Conservation (phyloP, 64 coral and sea anemone species). For the Acropora tenuis region DNA sequence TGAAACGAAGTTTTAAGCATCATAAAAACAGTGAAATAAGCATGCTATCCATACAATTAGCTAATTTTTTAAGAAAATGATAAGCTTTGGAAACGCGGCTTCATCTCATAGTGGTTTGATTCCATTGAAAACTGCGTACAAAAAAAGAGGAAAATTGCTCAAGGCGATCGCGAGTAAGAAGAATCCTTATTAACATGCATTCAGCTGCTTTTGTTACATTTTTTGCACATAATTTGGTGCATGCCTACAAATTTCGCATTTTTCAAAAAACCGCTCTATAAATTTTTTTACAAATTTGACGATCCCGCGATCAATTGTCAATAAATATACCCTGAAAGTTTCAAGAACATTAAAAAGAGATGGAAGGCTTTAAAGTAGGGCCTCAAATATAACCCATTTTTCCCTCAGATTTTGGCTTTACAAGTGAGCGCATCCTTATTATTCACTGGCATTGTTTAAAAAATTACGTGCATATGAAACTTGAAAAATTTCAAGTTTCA, state of each 20-base stretch:
- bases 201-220: neutral
- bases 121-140: slow-evolving; percentile 1
- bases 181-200: neutral
- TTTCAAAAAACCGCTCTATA: too few relatives aligned
- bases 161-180: neutral
- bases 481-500: too few relatives aligned
- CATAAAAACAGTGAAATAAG: slow-evolving; percentile 4
- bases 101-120: neutral
- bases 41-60: neutral
- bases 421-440: too few relatives aligned
- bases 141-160: neutral
- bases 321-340: too few relatives aligned
- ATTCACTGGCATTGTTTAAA: too few relatives aligned
- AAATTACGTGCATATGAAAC: too few relatives aligned
- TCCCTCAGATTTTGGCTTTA: neutral
- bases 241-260: too few relatives aligned
- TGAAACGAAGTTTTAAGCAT: neutral
- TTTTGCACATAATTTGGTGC: too few relatives aligned
- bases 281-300: too few relatives aligned
- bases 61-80: neutral
- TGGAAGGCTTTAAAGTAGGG: neutral
- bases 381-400: neutral
- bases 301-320: too few relatives aligned
- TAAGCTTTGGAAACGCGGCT: neutral
- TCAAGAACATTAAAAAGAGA: too few relatives aligned